Evolutionary conservation across 2,113 vertebrate species (phyloP).

Genomic region (Petroica traversi): DNA sequence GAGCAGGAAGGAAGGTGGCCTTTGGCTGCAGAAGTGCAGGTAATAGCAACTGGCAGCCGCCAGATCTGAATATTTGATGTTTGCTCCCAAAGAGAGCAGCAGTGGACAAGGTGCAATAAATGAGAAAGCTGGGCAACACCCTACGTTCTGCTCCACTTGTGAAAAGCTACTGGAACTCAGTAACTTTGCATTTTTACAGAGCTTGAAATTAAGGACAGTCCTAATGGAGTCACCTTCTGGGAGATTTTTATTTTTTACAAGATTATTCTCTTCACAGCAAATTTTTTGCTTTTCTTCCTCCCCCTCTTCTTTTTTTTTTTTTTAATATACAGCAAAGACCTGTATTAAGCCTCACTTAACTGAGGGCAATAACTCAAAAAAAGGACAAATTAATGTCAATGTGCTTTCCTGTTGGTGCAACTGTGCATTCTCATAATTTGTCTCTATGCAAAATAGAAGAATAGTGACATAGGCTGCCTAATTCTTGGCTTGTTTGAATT

Average conservation of each 20-base stretch:
- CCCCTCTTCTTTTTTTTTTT: background rate
- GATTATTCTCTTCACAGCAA: background rate
- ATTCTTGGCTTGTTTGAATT: background rate
- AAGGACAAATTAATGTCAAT: background rate
- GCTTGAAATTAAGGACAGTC: background rate
- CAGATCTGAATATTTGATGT: background rate
- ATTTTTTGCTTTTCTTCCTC: background rate
- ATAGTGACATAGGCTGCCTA: background rate
- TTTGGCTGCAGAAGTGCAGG: background rate
- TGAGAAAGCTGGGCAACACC: background rate
- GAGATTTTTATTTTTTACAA: background rate
- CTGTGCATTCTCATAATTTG: background rate
- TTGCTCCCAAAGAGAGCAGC: background rate
- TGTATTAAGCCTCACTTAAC: background rate
- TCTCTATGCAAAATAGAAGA: background rate
- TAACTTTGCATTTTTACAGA: background rate
- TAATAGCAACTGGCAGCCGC: background rate
- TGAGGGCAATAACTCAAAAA: background rate
- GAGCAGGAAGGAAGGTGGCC: background rate
- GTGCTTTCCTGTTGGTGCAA: background rate
- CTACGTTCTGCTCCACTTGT: background rate
- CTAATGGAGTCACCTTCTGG: background rate
- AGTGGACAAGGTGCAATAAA: background rate
- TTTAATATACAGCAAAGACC: background rate
- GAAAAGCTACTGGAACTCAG: background rate